Conservation (phyloP, 2,888 invertebrate genomes). For the Thymelicus sylvestris region DNA sequence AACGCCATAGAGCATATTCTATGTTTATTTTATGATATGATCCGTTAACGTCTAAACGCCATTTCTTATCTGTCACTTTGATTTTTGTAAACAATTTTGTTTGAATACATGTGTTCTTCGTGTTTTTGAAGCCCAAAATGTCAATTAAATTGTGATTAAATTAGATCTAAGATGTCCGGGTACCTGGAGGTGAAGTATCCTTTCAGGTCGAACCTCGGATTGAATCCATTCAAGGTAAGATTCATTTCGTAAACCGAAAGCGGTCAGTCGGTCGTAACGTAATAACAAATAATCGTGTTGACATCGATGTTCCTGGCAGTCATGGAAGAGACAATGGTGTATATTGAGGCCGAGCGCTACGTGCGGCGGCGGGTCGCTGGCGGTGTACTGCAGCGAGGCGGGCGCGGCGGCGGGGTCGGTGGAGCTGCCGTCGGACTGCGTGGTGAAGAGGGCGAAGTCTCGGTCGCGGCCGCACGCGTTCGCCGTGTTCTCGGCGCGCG, state of each 20-base stretch:
- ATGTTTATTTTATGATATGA: too few species aligned
- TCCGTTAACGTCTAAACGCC: slow-evolving; percentile 16
- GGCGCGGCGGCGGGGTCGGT: slow-evolving; percentile 78
- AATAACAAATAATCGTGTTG: slow-evolving; percentile 47
- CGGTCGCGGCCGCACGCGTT: slow-evolving; percentile 88
- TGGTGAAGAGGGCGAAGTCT: slow-evolving; percentile 87
- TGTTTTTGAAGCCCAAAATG: slow-evolving; percentile 40
- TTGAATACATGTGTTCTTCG: slow-evolving; percentile 49
- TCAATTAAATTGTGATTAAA: slow-evolving; percentile 37
- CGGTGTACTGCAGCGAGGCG: slow-evolving; percentile 82
- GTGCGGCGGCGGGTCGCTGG: slow-evolving; percentile 81
- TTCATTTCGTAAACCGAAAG: slow-evolving; percentile 40
- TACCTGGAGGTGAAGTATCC: slow-evolving; percentile 87
- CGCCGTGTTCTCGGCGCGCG: slow-evolving; percentile 85
- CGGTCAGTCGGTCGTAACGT: slow-evolving; percentile 40
- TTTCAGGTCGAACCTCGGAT: slow-evolving; percentile 83
- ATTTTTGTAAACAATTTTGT: slow-evolving; percentile 50
- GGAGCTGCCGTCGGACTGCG: slow-evolving; percentile 84
- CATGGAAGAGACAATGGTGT: slow-evolving; percentile 88
- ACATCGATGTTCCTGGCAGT: slow-evolving; percentile 71
- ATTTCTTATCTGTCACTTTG: slow-evolving; percentile 44
- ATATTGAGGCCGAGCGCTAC: slow-evolving; percentile 84
- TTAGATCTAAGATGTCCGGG: slow-evolving; percentile 73
- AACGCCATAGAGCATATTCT: too few species aligned
- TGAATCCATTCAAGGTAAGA: slow-evolving; percentile 87